A percentile compares a stretch with the other conserved stretches of the same genome.
Conservation (phyloP, 2,888 invertebrate species). For the Schizaphis graminum region DNA sequence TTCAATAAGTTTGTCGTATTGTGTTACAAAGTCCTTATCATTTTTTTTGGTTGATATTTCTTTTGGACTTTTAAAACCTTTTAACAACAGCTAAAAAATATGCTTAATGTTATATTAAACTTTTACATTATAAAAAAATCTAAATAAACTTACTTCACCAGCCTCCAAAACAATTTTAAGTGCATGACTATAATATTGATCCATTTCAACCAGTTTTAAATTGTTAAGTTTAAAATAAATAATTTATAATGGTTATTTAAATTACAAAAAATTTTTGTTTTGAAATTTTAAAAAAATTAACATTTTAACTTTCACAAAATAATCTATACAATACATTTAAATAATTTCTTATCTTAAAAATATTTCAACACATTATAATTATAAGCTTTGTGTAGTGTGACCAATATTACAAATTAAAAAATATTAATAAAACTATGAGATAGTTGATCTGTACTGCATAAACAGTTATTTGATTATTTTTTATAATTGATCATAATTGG, state of each 20-base stretch:
- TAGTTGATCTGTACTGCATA: background rate
- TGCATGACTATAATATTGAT: conserved; percentile 72
- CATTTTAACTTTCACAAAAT: background rate
- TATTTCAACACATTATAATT: no score
- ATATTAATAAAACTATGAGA: background rate
- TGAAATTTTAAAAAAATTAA: background rate
- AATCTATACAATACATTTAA: background rate
- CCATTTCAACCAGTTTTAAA: conserved; percentile 68
- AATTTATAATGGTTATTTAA: no score
- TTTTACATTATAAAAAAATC: conserved; percentile 29
- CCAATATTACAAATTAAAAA: conserved; percentile 32
- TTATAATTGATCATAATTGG: background rate
- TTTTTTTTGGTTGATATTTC: conserved; percentile 80
- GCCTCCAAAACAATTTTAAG: conserved; percentile 72
- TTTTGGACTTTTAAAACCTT: conserved; percentile 71
- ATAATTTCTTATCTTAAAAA: background rate
- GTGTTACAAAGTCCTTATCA: conserved; percentile 95
- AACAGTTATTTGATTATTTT: background rate
- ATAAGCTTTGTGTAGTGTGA: conserved; percentile 10
- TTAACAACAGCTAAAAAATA: conserved; percentile 39
- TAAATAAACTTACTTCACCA: conserved; percentile 71
- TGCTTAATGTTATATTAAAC: background rate
- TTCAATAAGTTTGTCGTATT: conserved; percentile 95
- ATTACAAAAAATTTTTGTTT: background rate
- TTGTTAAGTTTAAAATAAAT: background rate